Evolutionary conservation across 2,797 vertebrate genomes (phyloP), one percentile per base, ranked within the genome.

Genomic region (Urophycis tenuis): DNA sequence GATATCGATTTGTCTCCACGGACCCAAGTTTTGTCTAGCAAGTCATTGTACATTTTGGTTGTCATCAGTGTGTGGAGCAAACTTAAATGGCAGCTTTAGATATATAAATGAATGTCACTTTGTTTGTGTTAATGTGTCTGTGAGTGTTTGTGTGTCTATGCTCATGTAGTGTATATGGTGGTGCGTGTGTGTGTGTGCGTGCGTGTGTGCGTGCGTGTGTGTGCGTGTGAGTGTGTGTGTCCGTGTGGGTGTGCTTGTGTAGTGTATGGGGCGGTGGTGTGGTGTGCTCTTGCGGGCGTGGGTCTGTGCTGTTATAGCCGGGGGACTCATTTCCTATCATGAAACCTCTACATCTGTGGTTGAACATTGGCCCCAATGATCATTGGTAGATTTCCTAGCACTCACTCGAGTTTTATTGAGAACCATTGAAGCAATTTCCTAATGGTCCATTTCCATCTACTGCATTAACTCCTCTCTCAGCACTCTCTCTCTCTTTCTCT

Each of bases 361-460:
- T 67, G 12, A 67, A 29, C 60, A 29, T 67, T 25, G n/a, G 60
- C 60, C 60, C n/a, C 25, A 17, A 67, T 67, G n/a, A 67, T 29
- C 53, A 19, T 25, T 60, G 22, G 53, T 60, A 60, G 4, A 67
- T 67, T 29, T 29, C 15, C 60, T 29, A 11, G 60, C 25, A 17
- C 60, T 67, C n/a, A 25, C 25, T 67, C 3, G 77, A 74, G 30
- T 83, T 75, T 79, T 78, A 84, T 81, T 87, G 72, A 74, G 75
- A 88, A 86, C 81, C 81, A 76, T 70, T 49, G 77, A 70, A 71
- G 79, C 79, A 82, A 80, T 87, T 80, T 81, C 74, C 79, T 83
- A 83, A 87, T 86, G 83, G 84, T 79, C 79, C 80, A 69, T 82
- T 80, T 81, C 78, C 60, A 64, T 80, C 32, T 82, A 12, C 69